Evolutionary conservation across 2,888 invertebrate species (phyloP), one percentile per base, ranked within the genome.

Genomic region (Zygogramma bicolorata): DNA sequence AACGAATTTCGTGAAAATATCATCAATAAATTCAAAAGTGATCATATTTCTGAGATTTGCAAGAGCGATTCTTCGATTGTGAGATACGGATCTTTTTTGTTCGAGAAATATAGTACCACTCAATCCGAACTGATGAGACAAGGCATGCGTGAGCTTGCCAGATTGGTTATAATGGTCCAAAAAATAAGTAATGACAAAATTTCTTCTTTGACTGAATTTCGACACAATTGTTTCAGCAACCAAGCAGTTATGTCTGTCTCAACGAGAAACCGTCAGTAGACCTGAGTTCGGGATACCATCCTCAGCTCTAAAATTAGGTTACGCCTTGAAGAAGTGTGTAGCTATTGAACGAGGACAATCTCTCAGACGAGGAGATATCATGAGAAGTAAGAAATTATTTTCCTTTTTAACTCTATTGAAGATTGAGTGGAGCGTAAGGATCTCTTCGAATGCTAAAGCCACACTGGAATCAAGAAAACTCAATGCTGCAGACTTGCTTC

Each of bases 401-500:
- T 29, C n/a, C 25, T 77, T 76, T 71, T 60, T 75, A 29, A 25
- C 49, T 46, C 40, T 76, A 46, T 49, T 78, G 20, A 68, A 75
- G 10, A 57, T 78, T 13, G 76, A 77, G 42, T 78, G 76, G 76
- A 70, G 49, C 42, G 63, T 74, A 2, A 69, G 71, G 65, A 71
- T 78, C 20, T 78, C 76, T 1, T 75, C 73, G 0, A 74, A 71
- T 73, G 75, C 78, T 7, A 20, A 75, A 29, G 59, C 72, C 20
- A 75, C 74, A 27, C 42, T 78, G 31, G 63, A 77, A 61, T 67
- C 62, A 13, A 58, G 59, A 75, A 74, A 77, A 67, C 18, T 68
- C 7, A 77, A 71, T 62, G 59, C 69, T n/a, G 49, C 65, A 13
- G 73, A 78, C 71, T 60, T 77, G n/a, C 66, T 77, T 25, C 76